Base-by-base conservation (phyloP, 2,113 vertebrate genomes). In the Hippopotamus amphibius region DNA sequence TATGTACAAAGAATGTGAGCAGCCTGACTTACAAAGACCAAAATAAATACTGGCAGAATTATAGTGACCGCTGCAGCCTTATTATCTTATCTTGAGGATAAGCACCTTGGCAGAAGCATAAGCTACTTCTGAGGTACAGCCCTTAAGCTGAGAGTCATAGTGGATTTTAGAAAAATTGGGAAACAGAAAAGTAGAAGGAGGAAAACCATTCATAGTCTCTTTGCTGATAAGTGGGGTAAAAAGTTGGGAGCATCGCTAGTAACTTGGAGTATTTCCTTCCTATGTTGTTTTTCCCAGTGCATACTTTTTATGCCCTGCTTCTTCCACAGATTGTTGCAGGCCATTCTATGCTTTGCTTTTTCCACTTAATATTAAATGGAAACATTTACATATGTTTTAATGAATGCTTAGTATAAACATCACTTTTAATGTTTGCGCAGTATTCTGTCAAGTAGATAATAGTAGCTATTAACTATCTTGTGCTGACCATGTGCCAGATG, bases 1-100 rank as follows among this genome's bases (percentile, higher is more conserved):
- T 98, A 98, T 98, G 98, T 98, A 97, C 97, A 98, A 98, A 98
- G 98, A 98, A 98, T 98, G 96, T 74, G 97, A 98, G 97, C 95
- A 84, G 97, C 84, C 74, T 72, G 65, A 97, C 84, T 97, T 97
- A 90, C 95, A 98, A 89, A 96, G 53, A 94, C 91, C 65, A 97
- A 96, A 66, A 98, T 96, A 97, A 98, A 97, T 92, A 96, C 92
- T 95, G 95, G 68, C 93, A 96, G 97, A 97, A 93, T 90, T 97
- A 96, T 96, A 92, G 30, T 72, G 97, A 94, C 76, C n/a, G 48
- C 84, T 72, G 63, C 8, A 82, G 86, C 84, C 93, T 71, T 13
- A 19, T 97, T 96, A 87, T 96, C 96, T 96, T 80, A 22, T 95
- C 95, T 74, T n/a, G 21, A 65, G 66, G 92, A 97, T 95, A 92